Base-by-base conservation (phyloP, 37 sponge, comb jelly and placozoan species). In the Chondrilla cf. caribensis region DNA sequence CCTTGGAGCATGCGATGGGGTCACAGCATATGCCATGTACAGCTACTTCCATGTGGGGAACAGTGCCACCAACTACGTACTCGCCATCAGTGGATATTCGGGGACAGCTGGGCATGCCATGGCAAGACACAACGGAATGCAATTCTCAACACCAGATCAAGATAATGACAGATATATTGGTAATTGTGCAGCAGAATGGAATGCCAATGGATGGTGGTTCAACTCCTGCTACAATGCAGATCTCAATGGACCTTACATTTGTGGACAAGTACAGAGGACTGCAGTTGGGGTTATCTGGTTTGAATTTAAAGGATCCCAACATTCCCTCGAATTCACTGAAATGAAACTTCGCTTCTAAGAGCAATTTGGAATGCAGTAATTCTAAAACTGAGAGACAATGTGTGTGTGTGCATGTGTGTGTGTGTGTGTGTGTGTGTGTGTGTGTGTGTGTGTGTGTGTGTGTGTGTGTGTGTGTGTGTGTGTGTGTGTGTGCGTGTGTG, bases 311-410 rank as follows among this genome's bases (percentile, higher is more conserved):
- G 47, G 77, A 17, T 8, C 25, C 3, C 19, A 15, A 22, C n/a
- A 38, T 43, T 76, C 77, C 26, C 77, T 76, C 54, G 38, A 42
- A 28, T 76, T 38, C 43, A 76, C 77, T 39, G 77, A 76, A 38
- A 76, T 76, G 77, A 76, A 76, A 36, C 25, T 76, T 22, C 77
- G 77, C n/a, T 67, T 29, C 32, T 26, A 33, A 33, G 51, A 47
- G 6, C 51, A 47, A 47, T 14, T 4, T 15, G 22, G 64, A 6
- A 22, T 6, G 64, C 25, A 26, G 24, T 62, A 29, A 4, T 62
- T 62, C 15, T 62, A 22, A 19, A n/a, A n/a, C n/a, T n/a, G n/a
- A n/a, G n/a, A n/a, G n/a, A n/a, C n/a, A n/a, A n/a, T n/a, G n/a
- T n/a, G n/a, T n/a, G n/a, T n/a, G n/a, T n/a, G n/a, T n/a, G n/a